Evolutionary conservation across 2,797 vertebrate genomes (phyloP).

Genomic region (Diglossa cyanea): DNA sequence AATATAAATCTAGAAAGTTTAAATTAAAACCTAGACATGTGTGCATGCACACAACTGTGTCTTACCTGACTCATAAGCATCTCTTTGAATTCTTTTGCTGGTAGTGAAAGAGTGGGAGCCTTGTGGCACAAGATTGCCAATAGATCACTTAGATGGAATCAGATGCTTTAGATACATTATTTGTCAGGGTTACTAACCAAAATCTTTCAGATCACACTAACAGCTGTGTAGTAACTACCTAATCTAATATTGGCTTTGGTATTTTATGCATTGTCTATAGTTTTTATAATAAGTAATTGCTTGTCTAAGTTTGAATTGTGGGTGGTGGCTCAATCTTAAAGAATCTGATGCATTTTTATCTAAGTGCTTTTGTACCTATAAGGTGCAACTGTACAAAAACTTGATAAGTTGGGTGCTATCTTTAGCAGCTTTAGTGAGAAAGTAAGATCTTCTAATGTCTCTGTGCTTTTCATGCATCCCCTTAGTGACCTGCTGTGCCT

Average conservation of each 20-base stretch:
- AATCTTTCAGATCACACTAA: not conserved
- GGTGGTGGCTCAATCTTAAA: not conserved
- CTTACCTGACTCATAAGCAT: not conserved
- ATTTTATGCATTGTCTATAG: not conserved
- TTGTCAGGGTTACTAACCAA: not conserved
- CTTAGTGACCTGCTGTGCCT: not conserved
- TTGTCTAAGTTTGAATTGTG: not conserved
- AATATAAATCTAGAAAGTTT: not conserved
- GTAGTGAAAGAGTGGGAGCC: not conserved
- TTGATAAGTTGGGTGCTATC: not conserved
- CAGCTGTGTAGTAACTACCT: not conserved
- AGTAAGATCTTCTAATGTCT: not conserved
- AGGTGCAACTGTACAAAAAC: not conserved
- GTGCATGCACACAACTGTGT: not conserved
- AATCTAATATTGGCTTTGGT: not conserved
- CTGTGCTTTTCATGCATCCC: not conserved
- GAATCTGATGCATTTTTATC: not conserved
- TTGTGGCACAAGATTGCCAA: not conserved
- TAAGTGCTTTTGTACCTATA: not conserved
- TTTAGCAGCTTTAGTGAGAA: slow-evolving; percentile 40
- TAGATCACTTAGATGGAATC: not conserved
- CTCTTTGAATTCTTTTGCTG: not conserved
- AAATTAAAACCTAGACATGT: not conserved
- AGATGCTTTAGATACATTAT: not conserved
- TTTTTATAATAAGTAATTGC: not conserved